A percentile compares a stretch with the other conserved stretches of the same genome.
phyloP scores from a whole-genome alignment of 2,113 vertebrate species.

The Tragelaphus scriptus region DNA sequence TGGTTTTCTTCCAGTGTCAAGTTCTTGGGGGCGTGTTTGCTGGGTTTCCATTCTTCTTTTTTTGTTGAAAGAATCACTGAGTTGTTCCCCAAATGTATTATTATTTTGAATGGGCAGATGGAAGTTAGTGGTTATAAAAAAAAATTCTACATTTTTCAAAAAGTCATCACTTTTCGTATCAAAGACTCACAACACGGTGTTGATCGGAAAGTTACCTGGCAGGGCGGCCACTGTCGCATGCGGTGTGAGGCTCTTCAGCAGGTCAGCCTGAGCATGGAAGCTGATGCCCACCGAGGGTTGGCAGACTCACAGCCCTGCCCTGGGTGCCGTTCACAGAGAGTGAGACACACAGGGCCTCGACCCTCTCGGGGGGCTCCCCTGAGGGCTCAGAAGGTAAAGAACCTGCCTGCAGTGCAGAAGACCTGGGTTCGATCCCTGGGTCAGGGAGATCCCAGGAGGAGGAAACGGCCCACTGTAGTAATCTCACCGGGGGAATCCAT shows the following conservation, averaged over 20 bases:
- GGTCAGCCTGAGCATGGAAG: not conserved
- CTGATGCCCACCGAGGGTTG: not conserved
- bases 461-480: not conserved
- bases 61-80: conserved; percentile 7
- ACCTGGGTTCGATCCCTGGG: not conserved
- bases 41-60: not conserved
- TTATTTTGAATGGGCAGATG: not conserved
- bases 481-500: not conserved
- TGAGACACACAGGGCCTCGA: not conserved
- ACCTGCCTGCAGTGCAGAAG: not conserved
- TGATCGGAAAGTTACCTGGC: not conserved
- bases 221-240: not conserved
- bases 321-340: not conserved
- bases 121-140: not conserved
- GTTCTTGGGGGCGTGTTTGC: accelerated
- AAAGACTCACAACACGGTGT: not conserved
- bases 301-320: not conserved
- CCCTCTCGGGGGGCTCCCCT: not conserved
- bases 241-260: not conserved
- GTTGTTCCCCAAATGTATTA: not conserved
- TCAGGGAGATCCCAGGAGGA: not conserved
- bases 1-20: not conserved
- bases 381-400: not conserved
- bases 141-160: not conserved
- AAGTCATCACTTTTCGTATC: not conserved